These are phyloP conservation scores for Sciurus vulgaris DNA, from an alignment of 2,797 vertebrate species.

Conservation along the genomic window DNA sequence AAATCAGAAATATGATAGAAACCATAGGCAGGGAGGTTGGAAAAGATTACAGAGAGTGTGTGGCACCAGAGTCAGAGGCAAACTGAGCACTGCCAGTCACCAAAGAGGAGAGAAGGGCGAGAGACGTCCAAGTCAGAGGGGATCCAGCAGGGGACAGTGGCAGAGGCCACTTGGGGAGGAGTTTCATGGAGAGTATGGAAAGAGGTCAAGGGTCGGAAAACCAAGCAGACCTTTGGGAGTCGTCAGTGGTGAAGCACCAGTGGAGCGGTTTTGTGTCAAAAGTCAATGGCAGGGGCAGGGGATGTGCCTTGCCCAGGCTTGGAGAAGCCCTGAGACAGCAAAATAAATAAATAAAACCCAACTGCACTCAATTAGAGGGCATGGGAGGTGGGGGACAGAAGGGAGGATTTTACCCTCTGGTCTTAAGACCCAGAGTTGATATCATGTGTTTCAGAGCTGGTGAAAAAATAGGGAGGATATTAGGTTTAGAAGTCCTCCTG, in stretches of 20 bases:
- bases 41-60: background rate
- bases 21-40: background rate
- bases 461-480: background rate
- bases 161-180: background rate
- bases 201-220: background rate
- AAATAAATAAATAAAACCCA: background rate
- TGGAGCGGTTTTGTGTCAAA: background rate
- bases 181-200: background rate
- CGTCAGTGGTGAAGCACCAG: background rate
- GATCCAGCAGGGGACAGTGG: background rate
- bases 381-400: background rate
- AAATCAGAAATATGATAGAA: background rate
- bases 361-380: background rate
- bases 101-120: background rate
- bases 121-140: background rate
- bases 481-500: background rate
- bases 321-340: background rate
- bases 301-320: background rate
- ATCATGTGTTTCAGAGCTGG: constrained; percentile 1
- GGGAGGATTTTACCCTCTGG: background rate
- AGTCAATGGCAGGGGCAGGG: background rate
- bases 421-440: background rate
- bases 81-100: background rate
- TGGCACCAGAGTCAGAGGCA: background rate
- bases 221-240: background rate